Evolutionary conservation across 64 coral and sea anemone species (phyloP), one percentile per base, ranked within the genome.

Genomic region (Porites lutea): DNA sequence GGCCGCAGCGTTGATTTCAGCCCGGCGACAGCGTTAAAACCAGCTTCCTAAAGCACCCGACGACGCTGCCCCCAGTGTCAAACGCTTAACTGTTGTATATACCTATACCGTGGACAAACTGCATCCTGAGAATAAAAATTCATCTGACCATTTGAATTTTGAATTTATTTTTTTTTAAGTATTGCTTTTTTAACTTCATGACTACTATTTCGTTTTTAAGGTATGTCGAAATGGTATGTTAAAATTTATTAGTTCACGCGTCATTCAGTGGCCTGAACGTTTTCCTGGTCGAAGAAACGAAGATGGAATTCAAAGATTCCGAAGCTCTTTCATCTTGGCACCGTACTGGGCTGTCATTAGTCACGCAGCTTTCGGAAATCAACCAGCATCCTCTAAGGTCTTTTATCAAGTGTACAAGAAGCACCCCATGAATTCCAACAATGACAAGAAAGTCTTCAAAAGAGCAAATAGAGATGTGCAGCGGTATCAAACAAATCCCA

Each of bases 211-310:
- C 18, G 27, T 14, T 50, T 14, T 50, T 4, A 66, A 93, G 92
- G 79, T 93, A 62, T 93, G 92, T 49, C 58, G 92, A 48, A 93
- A 93, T 82, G 92, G 92, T 4, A 61, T 81, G 85, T 65, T 93
- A 37, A 72, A 79, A 63, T 93, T 93, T 72, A 3, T 48, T 12
- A 79, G 62, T 7, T 43, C 6, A 27, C 60, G 52, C 52, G 1
- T 93, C 8, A 4, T 63, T 2, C 61, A 69, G 51, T 94, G 44
- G 77, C 92, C 92, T 23, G 52, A 89, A 46, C 85, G 67, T 8
- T 75, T 94, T 46, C 47, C 46, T 19, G 88, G 77, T 13, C 10
- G 2, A 2, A 64, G 60, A 43, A 74, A 47, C 44, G 71, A 74
- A 13, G 6, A 44, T 48, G 59, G 12, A 18, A 4, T 48, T 49